Evolutionary conservation across 2,888 invertebrate genomes (phyloP).

Genomic region (Romanomermis culicivorax): DNA sequence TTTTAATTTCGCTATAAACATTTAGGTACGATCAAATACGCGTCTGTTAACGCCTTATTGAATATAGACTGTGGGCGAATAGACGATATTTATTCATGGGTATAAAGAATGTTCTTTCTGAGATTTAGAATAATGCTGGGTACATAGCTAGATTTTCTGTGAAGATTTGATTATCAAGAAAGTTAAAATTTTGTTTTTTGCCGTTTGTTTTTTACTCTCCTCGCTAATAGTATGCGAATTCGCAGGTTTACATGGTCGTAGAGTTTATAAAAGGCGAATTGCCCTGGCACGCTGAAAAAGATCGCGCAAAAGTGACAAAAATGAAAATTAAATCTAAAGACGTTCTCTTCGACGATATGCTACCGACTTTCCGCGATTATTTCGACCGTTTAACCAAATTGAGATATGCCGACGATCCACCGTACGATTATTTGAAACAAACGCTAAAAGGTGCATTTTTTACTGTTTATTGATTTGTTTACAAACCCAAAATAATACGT

Average conservation of each 20-base stretch:
- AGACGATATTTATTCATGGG: neutral
- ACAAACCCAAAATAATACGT: too few relatives aligned
- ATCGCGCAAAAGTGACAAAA: neutral
- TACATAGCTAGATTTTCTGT: too few relatives aligned
- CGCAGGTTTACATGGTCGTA: neutral
- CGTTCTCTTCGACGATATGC: neutral
- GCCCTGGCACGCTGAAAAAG: neutral
- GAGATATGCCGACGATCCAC: neutral
- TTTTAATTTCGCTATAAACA: neutral
- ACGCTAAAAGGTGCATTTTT: too few relatives aligned
- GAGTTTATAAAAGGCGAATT: neutral
- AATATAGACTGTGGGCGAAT: neutral
- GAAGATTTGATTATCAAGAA: too few relatives aligned
- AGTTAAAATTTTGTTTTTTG: too few relatives aligned
- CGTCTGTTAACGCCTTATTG: neutral
- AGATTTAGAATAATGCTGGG: too few relatives aligned
- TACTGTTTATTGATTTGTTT: too few relatives aligned
- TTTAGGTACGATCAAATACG: neutral
- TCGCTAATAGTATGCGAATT: too few relatives aligned
- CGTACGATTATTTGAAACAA: too few relatives aligned
- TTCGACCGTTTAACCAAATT: neutral
- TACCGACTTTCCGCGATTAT: neutral
- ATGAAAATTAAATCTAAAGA: neutral
- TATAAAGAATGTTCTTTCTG: too few relatives aligned
- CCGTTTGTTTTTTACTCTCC: too few relatives aligned